Percentiles rank a stretch among this genome's conserved stretches.
Evolutionary conservation across 1,140 invertebrate genomes (phyloP).

Genomic region (Penaeus indicus): DNA sequence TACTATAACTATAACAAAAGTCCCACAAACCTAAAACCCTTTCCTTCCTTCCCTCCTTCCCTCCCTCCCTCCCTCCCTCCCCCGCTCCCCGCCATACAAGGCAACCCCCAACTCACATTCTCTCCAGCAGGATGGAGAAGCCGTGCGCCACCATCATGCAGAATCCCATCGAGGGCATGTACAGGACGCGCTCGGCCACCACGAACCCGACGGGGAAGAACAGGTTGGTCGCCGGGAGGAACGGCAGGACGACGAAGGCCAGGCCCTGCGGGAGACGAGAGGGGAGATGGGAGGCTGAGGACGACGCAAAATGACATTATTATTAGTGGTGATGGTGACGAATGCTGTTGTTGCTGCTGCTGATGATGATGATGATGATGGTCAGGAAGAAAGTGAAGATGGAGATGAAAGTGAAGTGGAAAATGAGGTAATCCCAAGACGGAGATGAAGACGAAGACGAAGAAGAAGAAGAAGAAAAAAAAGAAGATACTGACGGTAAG

Average conservation of each 20-base stretch:
- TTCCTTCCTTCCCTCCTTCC: too few relatives aligned
- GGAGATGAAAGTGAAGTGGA: too few relatives aligned
- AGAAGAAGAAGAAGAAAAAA: constrained; percentile 16
- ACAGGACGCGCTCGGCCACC: constrained; percentile 94
- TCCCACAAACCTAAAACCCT: not conserved
- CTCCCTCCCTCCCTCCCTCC: not conserved
- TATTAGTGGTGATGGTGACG: not conserved
- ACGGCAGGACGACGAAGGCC: constrained; percentile 89
- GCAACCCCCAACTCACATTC: constrained; percentile 70
- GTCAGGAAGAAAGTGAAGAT: too few relatives aligned
- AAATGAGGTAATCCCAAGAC: too few relatives aligned
- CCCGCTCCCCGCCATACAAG: not conserved
- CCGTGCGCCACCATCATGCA: constrained; percentile 92
- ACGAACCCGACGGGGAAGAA: constrained; percentile 98
- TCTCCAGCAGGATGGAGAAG: constrained; percentile 73
- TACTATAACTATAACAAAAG: too few relatives aligned
- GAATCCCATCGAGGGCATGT: constrained; percentile 98
- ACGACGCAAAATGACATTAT: not conserved
- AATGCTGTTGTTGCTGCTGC: not conserved
- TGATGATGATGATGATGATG: too few relatives aligned
- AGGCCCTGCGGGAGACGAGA: constrained; percentile 70
- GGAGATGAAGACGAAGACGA: too few relatives aligned
- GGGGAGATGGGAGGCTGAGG: not conserved
- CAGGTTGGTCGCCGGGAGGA: constrained; percentile 95
- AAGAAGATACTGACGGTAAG: not conserved